Base-by-base conservation (phyloP, 2,797 vertebrate species). In the Erpetoichthys calabaricus region DNA sequence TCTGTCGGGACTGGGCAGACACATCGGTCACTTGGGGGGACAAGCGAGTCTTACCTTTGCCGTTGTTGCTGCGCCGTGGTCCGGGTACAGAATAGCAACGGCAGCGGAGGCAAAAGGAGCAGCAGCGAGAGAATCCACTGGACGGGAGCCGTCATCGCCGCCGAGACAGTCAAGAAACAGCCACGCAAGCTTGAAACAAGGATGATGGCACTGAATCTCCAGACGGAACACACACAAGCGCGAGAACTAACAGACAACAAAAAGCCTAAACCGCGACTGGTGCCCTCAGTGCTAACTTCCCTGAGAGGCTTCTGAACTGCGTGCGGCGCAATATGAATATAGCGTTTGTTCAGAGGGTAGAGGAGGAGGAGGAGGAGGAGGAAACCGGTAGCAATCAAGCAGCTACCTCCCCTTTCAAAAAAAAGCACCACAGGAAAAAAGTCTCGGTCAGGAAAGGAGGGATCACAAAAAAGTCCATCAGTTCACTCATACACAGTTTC, bases 311-410 rank as follows among this genome's bases (percentile, higher is more conserved):
- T 70, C 74, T 63, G 75, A 64, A 76, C 84, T 77, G 80, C 74
- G 67, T 56, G 70, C 69, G 65, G 68, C 68, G 73, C 61, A 67
- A 59, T 71, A 86, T 89, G 86, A 89, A 91, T 90, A 80, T 84
- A 78, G 70, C 78, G 80, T 85, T 85, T 91, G 89, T 91, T 84
- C 82, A 61, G 57, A 25, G 25, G 25, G 25, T 25, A 25, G 25
- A 25, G 25, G 25, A 25, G 25, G 25, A 56, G 67, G 64, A 56
- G 56, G 59, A 60, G 82, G 70, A 79, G 84, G 82, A 85, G 86
- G 82, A 81, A 83, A 69, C 58, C 63, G 55, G 60, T 65, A 56
- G 56, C 54, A 2, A 3, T 3, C 8, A 57, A 64, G 51, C 62
- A 65, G 62, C 67, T 67, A 69, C 59, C 54, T 56, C 41, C 53